Evolutionary conservation across 2,888 invertebrate genomes (phyloP).

Genomic region (Dromius quadrimaculatus): DNA sequence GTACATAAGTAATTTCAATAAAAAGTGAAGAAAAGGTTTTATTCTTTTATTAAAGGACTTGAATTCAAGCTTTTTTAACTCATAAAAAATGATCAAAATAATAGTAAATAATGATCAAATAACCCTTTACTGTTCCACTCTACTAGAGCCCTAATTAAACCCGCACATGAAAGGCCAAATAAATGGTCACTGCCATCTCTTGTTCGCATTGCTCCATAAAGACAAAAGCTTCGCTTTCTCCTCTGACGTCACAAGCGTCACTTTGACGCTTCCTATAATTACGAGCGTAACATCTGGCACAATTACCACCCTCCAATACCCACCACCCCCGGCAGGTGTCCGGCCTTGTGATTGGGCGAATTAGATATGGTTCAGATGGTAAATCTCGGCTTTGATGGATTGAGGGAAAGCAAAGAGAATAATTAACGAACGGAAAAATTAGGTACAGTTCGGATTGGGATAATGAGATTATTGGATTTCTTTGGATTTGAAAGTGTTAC

Average conservation of each 20-base stretch:
- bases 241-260: slow-evolving; percentile 8
- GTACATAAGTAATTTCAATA: too few relatives aligned
- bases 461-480: too few relatives aligned
- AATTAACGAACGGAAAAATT: not conserved
- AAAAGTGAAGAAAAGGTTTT: too few relatives aligned
- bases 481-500: too few relatives aligned
- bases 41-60: too few relatives aligned
- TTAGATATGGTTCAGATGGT: slow-evolving; percentile 21
- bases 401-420: slow-evolving; percentile 1
- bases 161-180: slow-evolving; percentile 41
- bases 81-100: too few relatives aligned
- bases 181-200: slow-evolving; percentile 22
- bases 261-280: slow-evolving; percentile 41
- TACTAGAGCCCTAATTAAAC: slow-evolving; percentile 34
- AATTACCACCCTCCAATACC: slow-evolving; percentile 8
- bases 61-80: too few relatives aligned
- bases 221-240: not conserved
- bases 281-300: slow-evolving; percentile 40
- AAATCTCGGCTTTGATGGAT: slow-evolving; percentile 14
- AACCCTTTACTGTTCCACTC: too few relatives aligned
- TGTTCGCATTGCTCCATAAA: not conserved
- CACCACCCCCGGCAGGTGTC: not conserved
- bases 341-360: slow-evolving; percentile 35
- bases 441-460: not conserved
- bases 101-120: too few relatives aligned